These are phyloP conservation scores for Meriones psammophilus DNA, from an alignment of 2,797 vertebrate species.

Conservation along the genomic window DNA sequence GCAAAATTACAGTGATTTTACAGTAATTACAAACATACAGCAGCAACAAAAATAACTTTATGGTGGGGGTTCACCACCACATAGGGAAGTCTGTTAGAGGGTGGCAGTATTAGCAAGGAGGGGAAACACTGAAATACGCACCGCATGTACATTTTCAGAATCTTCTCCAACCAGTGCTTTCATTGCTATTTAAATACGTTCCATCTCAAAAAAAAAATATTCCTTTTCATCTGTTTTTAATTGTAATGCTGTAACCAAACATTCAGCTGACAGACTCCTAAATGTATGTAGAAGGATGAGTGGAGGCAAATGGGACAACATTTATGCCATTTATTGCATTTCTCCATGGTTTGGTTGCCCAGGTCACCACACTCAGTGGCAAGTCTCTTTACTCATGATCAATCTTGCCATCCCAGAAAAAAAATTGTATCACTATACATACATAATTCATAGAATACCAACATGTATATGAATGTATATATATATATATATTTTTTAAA, in stretches of 20 bases:
- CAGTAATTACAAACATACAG: not conserved
- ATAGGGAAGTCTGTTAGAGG: not conserved
- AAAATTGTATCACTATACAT: too few species aligned
- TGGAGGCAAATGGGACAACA: not conserved
- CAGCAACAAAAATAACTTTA: not conserved
- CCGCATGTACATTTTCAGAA: not conserved
- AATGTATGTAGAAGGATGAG: not conserved
- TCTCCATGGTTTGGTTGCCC: not conserved
- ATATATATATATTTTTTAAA: too few species aligned
- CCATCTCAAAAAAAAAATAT: not conserved
- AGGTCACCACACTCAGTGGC: too few species aligned
- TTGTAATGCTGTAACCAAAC: not conserved
- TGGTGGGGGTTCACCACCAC: not conserved
- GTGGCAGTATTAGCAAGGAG: not conserved
- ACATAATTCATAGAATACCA: too few species aligned
- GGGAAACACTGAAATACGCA: not conserved
- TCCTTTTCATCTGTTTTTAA: constrained; percentile 31
- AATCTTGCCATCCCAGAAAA: too few species aligned
- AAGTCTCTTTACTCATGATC: too few species aligned
- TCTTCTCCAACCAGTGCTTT: not conserved
- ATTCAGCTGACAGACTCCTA: not conserved
- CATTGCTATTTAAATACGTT: not conserved
- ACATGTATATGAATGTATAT: too few species aligned
- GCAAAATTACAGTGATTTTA: not conserved
- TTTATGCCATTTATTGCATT: not conserved